Percentiles rank a stretch among this genome's conserved stretches.
These are phyloP conservation scores for Cordilura impudica DNA, from an alignment of 2,888 invertebrate species.

Conservation along the genomic window DNA sequence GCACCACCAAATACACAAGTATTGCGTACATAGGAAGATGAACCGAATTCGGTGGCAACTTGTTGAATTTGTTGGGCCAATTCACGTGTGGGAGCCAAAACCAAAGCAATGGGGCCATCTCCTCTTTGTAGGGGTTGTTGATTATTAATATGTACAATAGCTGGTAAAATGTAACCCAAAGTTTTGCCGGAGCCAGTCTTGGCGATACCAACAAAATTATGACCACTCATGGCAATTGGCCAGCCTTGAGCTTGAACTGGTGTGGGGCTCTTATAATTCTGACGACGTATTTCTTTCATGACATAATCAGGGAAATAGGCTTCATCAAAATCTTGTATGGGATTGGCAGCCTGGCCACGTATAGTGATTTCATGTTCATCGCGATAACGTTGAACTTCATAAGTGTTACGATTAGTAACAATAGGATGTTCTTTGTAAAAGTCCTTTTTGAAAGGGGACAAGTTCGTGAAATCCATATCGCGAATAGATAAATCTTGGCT, in stretches of 20 bases:
- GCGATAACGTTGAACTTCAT: constrained; percentile 85
- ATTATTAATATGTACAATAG: constrained; percentile 92
- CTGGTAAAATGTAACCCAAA: constrained; percentile 88
- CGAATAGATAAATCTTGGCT: constrained; percentile 86
- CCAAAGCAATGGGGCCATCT: constrained; percentile 90
- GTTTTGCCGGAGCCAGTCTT: constrained; percentile 91
- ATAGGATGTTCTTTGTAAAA: constrained; percentile 88
- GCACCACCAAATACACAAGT: constrained; percentile 95
- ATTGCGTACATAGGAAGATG: constrained; percentile 87
- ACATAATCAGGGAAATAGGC: constrained; percentile 88
- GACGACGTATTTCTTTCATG: constrained; percentile 81
- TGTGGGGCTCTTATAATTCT: constrained; percentile 87
- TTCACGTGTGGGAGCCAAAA: constrained; percentile 89
- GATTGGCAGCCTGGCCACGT: constrained; percentile 86
- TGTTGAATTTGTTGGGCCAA: constrained; percentile 90
- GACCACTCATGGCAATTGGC: constrained; percentile 91
- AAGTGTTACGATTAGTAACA: constrained; percentile 82
- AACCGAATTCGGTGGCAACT: constrained; percentile 90
- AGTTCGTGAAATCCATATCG: constrained; percentile 81
- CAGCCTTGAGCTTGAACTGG: constrained; percentile 92
- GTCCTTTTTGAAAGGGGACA: constrained; percentile 89
- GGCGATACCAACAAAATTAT: constrained; percentile 91
- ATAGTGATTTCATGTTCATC: constrained; percentile 86
- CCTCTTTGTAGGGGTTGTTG: constrained; percentile 86
- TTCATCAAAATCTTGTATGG: constrained; percentile 88